Conservation (phyloP, 2,797 vertebrate genomes). For the Otolemur crassicaudatus region DNA sequence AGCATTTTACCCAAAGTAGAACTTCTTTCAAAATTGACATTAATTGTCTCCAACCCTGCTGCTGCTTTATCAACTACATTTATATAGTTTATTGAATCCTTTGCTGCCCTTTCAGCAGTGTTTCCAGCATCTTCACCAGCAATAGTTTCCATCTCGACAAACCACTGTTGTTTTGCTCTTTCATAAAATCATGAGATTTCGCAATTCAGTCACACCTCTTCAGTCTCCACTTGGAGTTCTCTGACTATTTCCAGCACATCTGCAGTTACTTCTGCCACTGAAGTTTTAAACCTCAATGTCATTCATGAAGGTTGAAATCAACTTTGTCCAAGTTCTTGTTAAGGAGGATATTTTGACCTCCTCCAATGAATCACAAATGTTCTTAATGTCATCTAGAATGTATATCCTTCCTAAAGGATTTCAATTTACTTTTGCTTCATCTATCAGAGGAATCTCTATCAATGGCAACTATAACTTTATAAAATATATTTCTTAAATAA, state of each 20-base stretch:
- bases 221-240: neutral
- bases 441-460: neutral
- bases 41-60: neutral
- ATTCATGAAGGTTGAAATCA: neutral
- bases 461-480: neutral
- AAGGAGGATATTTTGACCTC: neutral
- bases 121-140: neutral
- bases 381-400: neutral
- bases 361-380: neutral
- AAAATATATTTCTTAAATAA: neutral
- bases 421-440: neutral
- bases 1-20: neutral
- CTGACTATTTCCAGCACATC: neutral
- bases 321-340: neutral
- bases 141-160: neutral
- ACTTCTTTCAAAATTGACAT: neutral
- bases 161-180: neutral
- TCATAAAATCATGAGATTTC: neutral
- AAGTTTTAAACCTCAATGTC: neutral
- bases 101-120: neutral
- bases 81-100: neutral
- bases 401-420: neutral
- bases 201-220: neutral
- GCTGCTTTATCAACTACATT: neutral
- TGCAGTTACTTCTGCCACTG: neutral